Evolutionary conservation across 2,888 invertebrate genomes (phyloP).

Genomic region (Sesamia inferens): DNA sequence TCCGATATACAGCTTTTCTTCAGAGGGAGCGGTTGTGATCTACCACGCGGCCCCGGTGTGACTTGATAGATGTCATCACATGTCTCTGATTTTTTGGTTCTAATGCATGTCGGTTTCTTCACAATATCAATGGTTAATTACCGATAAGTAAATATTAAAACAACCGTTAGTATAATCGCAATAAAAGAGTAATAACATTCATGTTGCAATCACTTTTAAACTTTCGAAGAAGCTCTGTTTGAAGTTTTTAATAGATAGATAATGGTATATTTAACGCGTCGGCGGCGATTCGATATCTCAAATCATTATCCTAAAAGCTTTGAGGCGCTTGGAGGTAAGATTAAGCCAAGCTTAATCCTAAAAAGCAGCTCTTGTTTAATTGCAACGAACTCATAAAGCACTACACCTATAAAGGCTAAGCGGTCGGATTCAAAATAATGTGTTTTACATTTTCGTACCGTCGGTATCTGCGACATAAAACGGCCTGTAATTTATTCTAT

Average conservation of each 20-base stretch:
- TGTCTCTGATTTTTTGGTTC: too few species aligned
- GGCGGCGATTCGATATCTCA: constrained; percentile 75
- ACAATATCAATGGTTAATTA: too few species aligned
- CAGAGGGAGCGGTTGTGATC: too few species aligned
- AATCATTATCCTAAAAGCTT: constrained; percentile 81
- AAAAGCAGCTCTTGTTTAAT: constrained; percentile 87
- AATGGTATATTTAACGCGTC: constrained; percentile 54
- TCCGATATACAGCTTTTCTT: too few species aligned
- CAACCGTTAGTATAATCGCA: background rate
- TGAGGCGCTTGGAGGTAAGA: constrained; percentile 72
- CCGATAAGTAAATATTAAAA: background rate
- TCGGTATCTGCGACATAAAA: constrained; percentile 89
- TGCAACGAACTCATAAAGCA: constrained; percentile 86
- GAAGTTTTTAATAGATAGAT: constrained; percentile 43
- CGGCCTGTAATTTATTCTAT: constrained; percentile 90
- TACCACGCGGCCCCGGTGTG: too few species aligned
- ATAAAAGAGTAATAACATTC: constrained; percentile 22
- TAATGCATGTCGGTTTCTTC: too few species aligned
- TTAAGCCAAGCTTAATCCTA: constrained; percentile 81
- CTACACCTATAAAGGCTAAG: constrained; percentile 89
- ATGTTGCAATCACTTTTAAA: constrained; percentile 36
- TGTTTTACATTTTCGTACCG: constrained; percentile 89
- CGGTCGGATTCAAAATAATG: constrained; percentile 89
- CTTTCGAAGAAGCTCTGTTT: background rate
- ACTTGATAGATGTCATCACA: too few species aligned